phyloP scores from a whole-genome alignment of 92 coral and sea anemone species.

The Siderastrea radians region DNA sequence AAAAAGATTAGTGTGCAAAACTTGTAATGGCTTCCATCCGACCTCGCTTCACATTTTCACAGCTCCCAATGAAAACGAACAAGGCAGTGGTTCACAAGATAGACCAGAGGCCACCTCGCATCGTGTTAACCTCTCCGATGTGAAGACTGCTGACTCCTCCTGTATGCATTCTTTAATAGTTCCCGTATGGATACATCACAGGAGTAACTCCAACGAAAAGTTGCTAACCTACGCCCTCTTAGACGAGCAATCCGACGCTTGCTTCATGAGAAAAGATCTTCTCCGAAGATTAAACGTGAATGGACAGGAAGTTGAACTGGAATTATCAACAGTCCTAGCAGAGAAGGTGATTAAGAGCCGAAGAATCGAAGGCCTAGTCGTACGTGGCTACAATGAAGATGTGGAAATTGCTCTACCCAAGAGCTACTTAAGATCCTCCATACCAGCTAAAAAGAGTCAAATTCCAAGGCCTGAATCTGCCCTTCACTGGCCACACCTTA shows the following conservation, averaged over 20 bases:
- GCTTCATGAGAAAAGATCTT: slow-evolving; percentile 51
- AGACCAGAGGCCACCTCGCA: not conserved
- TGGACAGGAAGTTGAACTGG: slow-evolving; percentile 60
- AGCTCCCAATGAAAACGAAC: not conserved
- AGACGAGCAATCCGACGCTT: slow-evolving; percentile 71
- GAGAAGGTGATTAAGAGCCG: slow-evolving; percentile 26
- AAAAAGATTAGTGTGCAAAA: slow-evolving; percentile 26
- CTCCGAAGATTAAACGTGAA: slow-evolving; percentile 34
- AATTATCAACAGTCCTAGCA: slow-evolving; percentile 47
- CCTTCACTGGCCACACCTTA: slow-evolving; percentile 37
- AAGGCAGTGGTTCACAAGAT: not conserved
- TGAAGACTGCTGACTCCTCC: not conserved
- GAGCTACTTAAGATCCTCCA: slow-evolving; percentile 32
- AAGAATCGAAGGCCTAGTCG: slow-evolving; percentile 49
- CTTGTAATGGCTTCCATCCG: slow-evolving; percentile 57
- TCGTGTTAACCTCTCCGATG: not conserved
- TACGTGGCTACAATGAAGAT: slow-evolving; percentile 30
- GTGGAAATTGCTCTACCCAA: slow-evolving; percentile 33
- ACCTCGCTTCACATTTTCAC: slow-evolving; percentile 41
- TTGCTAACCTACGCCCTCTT: slow-evolving; percentile 49
- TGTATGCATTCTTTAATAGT: slow-evolving; percentile 36
- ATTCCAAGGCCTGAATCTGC: slow-evolving; percentile 51
- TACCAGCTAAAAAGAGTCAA: slow-evolving; percentile 48
- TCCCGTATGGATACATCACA: slow-evolving; percentile 65
- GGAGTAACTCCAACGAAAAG: slow-evolving; percentile 18